Base-by-base conservation (phyloP, 2,888 invertebrate genomes). In the Polydesmus complanatus region DNA sequence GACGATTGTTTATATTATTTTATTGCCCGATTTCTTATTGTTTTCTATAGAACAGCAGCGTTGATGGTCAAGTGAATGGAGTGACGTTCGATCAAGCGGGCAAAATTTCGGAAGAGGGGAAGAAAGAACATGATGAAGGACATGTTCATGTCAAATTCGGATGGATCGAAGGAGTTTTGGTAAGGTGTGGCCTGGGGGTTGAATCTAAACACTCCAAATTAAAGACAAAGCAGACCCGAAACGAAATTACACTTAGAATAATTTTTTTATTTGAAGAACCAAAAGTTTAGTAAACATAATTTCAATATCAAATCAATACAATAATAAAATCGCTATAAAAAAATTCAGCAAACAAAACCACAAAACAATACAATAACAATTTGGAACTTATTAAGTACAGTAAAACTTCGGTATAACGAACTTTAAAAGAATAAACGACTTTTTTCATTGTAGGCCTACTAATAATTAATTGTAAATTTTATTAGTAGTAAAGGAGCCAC, bases 141-240 rank as follows among this genome's bases (percentile, higher is more conserved):
- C 60, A 63, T 50, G 62, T 19, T 26, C 62, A 63, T 57, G 83
- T 89, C 67, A 91, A 91, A 74, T 77, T 92, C 71, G 91, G 91
- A 75, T 92, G 91, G 91, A 89, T 92, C 69, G 79, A 86, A 74
- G 92, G 91, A n/a, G 90, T 91, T n/a, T 78, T 91, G 64, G 88
- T 91, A 77, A 88, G 89, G 37, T 19, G 37, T 51, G 8, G n/a
- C 37, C 14, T n/a, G n/a, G n/a, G n/a, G n/a, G n/a, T n/a, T 47
- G n/a, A 11, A 47, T 47, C 48, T 47, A 14, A 47, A 47, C 48
- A 47, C n/a, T 47, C n/a, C 11, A 47, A 47, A 14, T 47, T 14
- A 11, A 47, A 47, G 11, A 11, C 11, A 18, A 18, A 11, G n/a
- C 11, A 14, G 11, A 47, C 11, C n/a, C 18, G 11, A 48, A 48